Evolutionary conservation across 2,797 vertebrate species (phyloP), one percentile per base, ranked within the genome.

Genomic region (Pitangus sulphuratus): DNA sequence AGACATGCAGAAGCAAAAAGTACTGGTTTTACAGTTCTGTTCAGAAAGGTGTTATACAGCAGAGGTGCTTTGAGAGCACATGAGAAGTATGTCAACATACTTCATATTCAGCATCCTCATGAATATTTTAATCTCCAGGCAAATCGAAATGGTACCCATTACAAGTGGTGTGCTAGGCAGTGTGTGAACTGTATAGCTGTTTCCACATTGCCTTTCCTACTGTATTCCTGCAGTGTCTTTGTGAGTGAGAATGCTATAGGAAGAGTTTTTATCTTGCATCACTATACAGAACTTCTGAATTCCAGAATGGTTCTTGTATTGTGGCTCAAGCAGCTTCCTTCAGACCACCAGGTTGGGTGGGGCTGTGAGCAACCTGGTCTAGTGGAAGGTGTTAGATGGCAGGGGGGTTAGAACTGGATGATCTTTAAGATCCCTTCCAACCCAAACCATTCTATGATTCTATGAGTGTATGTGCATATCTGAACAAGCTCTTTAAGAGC

Each of bases 71-170:
- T 47, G 18, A 7, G 44, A 42, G 21, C 50, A 50, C 51, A 87
- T 60, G 25, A 75, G 61, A 62, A 65, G 7, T 20, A 18, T 45
- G 14, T 86, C 74, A 93, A 81, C 30, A 37, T 50, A 40, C 40
- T 68, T 78, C 19, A 42, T 62, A 12, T 54, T 71, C 71, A 71
- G 15, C 10, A 11, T 77, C 39, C 56, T 94, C 56, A 31, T 40
- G 56, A 88, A 83, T 90, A 80, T 88, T 92, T 69, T 69, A n/a
- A 40, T 77, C 35, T 57, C n/a, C 42, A 53, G 64, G 28, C 37
- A 74, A 60, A 35, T 18, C 4, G 3, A 75, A 64, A 35, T 35
- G 28, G 21, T 18, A 39, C 19, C 31, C 25, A 12, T 25, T 53
- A 20, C 6, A 31, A 70, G 58, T 40, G 35, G 13, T 8, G 7